These are phyloP conservation scores for Eupeodes luniger DNA, from an alignment of 2,888 invertebrate species.

Conservation along the genomic window DNA sequence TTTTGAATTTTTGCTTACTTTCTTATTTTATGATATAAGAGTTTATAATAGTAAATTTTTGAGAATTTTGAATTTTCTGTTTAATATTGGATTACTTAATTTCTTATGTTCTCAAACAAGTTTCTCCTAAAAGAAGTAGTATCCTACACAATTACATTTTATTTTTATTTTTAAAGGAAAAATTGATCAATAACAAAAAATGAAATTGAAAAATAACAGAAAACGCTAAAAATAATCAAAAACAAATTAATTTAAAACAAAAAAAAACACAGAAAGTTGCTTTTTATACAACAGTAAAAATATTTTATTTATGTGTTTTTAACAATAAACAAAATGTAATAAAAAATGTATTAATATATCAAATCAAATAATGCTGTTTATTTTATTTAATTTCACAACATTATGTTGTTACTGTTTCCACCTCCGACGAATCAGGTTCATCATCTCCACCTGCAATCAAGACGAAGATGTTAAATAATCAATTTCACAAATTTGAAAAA, in stretches of 20 bases:
- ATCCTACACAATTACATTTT: too few relatives aligned
- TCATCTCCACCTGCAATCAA: conserved; percentile 48
- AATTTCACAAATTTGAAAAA: background rate
- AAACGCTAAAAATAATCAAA: too few relatives aligned
- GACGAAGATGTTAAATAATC: background rate
- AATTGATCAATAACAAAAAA: too few relatives aligned
- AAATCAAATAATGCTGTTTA: background rate
- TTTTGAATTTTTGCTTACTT: too few relatives aligned
- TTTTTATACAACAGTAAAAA: conserved; percentile 13
- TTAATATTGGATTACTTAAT: too few relatives aligned
- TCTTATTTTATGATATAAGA: too few relatives aligned
- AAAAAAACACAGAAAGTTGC: background rate
- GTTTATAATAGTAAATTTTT: too few relatives aligned
- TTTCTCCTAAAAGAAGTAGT: too few relatives aligned
- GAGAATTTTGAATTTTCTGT: too few relatives aligned
- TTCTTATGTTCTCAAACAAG: too few relatives aligned
- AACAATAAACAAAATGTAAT: background rate
- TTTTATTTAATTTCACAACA: background rate
- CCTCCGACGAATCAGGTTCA: conserved; percentile 69
- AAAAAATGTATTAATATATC: background rate
- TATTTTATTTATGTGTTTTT: background rate
- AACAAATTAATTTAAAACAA: background rate
- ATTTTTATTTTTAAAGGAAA: too few relatives aligned
- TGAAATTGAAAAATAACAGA: too few relatives aligned
- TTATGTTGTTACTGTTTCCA: conserved; percentile 60